These are phyloP conservation scores for Acanthosepion pharaonis DNA, from an alignment of 2,888 invertebrate genomes.

Conservation along the genomic window DNA sequence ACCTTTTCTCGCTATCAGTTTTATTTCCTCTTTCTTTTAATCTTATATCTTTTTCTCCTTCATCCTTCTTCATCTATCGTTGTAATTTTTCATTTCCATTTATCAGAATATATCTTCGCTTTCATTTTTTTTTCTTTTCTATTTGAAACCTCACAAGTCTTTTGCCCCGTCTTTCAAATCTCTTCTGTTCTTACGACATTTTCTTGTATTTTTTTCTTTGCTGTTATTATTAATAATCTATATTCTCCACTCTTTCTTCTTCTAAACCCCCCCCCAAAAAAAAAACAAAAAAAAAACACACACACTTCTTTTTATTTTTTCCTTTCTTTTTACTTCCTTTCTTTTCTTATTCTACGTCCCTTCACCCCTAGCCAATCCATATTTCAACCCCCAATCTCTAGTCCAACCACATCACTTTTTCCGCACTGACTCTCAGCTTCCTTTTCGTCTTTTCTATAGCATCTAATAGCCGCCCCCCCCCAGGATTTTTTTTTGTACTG, in stretches of 20 bases:
- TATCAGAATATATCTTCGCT: too few relatives aligned
- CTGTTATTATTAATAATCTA: neutral
- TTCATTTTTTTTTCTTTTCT: too few relatives aligned
- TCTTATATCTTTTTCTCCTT: neutral
- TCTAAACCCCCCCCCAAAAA: too few relatives aligned
- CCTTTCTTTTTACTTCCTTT: neutral
- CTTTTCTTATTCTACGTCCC: neutral
- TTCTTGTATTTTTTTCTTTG: neutral
- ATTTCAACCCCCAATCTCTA: neutral
- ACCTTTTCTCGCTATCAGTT: neutral
- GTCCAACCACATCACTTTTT: neutral
- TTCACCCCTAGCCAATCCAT: constrained; percentile 33
- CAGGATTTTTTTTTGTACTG: neutral
- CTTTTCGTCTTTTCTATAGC: constrained; percentile 33
- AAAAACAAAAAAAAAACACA: too few relatives aligned
- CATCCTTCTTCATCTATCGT: neutral
- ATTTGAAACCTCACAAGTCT: too few relatives aligned
- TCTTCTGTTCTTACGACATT: too few relatives aligned
- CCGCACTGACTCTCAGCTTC: neutral
- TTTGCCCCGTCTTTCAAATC: too few relatives aligned
- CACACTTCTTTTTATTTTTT: neutral
- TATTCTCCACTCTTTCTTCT: neutral
- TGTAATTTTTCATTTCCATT: too few relatives aligned
- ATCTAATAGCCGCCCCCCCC: constrained; percentile 20
- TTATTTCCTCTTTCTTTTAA: neutral